phyloP scores from a whole-genome alignment of 2,113 vertebrate genomes.

The Daboia siamensis region DNA sequence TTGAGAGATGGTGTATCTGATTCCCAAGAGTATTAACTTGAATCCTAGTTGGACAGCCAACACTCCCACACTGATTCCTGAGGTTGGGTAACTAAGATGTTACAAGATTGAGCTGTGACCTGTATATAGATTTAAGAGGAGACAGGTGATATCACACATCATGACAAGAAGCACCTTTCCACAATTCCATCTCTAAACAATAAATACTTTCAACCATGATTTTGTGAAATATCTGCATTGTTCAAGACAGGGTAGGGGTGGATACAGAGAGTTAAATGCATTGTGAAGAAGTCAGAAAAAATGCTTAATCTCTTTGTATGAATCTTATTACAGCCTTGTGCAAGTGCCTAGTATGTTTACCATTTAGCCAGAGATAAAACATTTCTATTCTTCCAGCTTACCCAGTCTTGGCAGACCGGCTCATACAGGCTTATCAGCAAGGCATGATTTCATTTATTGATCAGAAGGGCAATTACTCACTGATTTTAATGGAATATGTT shows the following conservation, averaged over 20 bases:
- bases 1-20: conserved; percentile 28
- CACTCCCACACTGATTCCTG: not conserved
- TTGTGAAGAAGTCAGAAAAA: not conserved
- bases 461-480: not conserved
- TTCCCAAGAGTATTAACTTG: conserved; percentile 9
- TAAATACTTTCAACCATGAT: not conserved
- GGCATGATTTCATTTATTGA: not conserved
- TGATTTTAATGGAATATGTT: conserved; percentile 6
- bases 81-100: not conserved
- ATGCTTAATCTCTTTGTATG: not conserved
- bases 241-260: not conserved
- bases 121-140: not conserved
- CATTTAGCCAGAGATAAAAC: not conserved
- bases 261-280: not conserved
- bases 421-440: not conserved
- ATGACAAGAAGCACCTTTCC: not conserved
- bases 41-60: not conserved
- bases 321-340: no score
- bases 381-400: not conserved
- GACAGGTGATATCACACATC: not conserved
- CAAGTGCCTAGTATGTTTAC: not conserved
- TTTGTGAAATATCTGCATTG: not conserved
- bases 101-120: not conserved
- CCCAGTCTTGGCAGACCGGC: not conserved
- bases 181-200: not conserved